Evolutionary conservation across 2,797 vertebrate genomes (phyloP), one percentile per base, ranked within the genome.

Genomic region (Epinephelus awoara): DNA sequence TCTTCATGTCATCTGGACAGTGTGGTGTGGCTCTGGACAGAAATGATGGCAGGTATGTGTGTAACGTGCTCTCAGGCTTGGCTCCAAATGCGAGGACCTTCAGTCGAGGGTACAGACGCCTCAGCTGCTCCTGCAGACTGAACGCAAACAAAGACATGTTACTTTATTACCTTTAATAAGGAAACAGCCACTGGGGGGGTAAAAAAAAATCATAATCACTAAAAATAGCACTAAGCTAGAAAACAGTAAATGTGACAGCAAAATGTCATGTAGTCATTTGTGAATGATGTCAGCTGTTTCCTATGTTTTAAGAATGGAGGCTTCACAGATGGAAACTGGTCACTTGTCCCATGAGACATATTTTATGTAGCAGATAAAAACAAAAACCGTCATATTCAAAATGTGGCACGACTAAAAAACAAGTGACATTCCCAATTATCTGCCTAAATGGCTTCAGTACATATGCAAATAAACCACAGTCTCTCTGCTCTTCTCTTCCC

Each of bases 11-110:
- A 0, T 94, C 81, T 0, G 98, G 97, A 82, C 98, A 99, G 93
- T 88, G 88, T 0, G 96, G 96, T 0, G 96, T 97, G 10, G 97
- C 97, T 79, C 98, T 94, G 72, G 98, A 99, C 66, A 99, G 95
- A 89, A 99, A 99, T 5, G 98, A 99, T 0, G 98, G 98, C 91
- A 99, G 97, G 91, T 97, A 99, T 1, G 96, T 96, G 91, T 99
- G 97, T 29, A 99, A 89, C 0, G 92, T 94, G 0, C 90, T 92
- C 90, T 99, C 97, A 0, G 97, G 97, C 85, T 96, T 98, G 0
- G 96, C 96, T 0, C 98, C 98, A 0, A 97, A 97, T 0, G 97
- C 97, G 54, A 99, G 95, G 18, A 96, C 97, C 88, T 99, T 99
- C 54, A 99, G 94, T 14, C 97, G 94, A 1, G 98, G 98, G 83